phyloP scores from a whole-genome alignment of 2,888 invertebrate genomes.

The Pardosa pseudoannulata region DNA sequence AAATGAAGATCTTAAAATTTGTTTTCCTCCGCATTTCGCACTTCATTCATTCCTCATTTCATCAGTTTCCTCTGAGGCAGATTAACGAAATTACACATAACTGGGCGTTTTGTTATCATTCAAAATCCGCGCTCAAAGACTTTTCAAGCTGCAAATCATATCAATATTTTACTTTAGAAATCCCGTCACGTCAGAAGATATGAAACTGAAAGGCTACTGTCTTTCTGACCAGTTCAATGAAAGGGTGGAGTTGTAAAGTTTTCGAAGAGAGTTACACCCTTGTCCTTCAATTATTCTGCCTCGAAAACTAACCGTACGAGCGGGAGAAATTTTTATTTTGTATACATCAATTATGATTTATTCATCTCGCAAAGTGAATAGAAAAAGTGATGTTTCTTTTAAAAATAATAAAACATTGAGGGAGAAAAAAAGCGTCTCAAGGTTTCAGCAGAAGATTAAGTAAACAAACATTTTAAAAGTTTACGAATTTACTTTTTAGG shows the following conservation, averaged over 20 bases:
- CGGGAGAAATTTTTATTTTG: neutral
- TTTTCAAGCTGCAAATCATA: neutral
- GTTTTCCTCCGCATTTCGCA: no score
- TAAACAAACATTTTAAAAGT: no score
- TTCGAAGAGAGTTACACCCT: constrained; percentile 8
- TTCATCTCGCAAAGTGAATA: neutral
- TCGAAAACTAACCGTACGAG: neutral
- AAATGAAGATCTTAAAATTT: no score
- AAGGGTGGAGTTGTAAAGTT: constrained; percentile 17
- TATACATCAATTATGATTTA: neutral
- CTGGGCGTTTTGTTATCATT: neutral
- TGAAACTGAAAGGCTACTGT: constrained; percentile 8
- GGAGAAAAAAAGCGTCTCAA: no score
- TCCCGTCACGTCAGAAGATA: neutral
- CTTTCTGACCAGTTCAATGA: constrained; percentile 2
- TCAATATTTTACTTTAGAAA: neutral
- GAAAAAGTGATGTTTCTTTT: no score
- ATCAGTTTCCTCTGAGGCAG: no score
- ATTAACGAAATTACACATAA: no score
- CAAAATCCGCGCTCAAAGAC: neutral
- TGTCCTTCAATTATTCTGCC: neutral
- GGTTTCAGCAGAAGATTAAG: no score
- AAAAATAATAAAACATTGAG: no score
- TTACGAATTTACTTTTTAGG: no score
- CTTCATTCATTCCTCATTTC: no score